Evolutionary conservation across 2,797 vertebrate species (phyloP).

Genomic region (Australoheros facetus): DNA sequence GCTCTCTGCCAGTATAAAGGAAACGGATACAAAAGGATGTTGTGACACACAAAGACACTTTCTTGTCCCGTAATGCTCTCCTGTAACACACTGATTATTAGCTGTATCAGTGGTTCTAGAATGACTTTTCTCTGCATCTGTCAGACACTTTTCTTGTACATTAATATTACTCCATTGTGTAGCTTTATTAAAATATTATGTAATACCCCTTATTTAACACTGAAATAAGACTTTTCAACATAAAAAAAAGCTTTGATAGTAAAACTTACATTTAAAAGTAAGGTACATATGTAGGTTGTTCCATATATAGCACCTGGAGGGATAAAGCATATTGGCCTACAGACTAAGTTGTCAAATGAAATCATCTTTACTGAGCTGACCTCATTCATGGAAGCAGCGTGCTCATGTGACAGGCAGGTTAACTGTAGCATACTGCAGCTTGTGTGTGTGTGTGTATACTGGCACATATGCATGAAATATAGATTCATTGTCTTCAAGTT

Average conservation of each 20-base stretch:
- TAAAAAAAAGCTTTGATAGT: background rate
- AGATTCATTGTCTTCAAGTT: background rate
- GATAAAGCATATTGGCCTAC: conserved; percentile 36
- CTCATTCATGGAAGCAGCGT: conserved; percentile 24
- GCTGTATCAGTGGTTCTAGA: background rate
- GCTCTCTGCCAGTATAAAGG: conserved; percentile 19
- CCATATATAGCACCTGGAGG: conserved; percentile 19
- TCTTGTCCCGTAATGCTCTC: conserved; percentile 2
- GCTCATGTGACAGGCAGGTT: conserved; percentile 40
- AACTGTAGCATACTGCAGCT: conserved; percentile 12
- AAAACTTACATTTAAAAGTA: background rate
- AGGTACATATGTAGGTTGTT: background rate
- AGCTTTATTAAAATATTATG: conserved; percentile 18
- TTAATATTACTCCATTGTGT: background rate
- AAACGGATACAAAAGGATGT: conserved; percentile 21
- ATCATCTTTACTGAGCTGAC: conserved; percentile 53
- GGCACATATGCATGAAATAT: background rate
- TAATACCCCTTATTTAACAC: background rate
- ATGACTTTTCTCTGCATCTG: background rate
- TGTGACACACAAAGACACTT: conserved; percentile 17
- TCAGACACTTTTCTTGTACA: background rate
- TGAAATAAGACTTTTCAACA: background rate
- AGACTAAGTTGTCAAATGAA: conserved; percentile 43
- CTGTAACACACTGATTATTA: conserved; percentile 19
- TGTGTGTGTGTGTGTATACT: background rate